phyloP scores from a whole-genome alignment of 1,140 invertebrate genomes.

The Saccostrea echinata region DNA sequence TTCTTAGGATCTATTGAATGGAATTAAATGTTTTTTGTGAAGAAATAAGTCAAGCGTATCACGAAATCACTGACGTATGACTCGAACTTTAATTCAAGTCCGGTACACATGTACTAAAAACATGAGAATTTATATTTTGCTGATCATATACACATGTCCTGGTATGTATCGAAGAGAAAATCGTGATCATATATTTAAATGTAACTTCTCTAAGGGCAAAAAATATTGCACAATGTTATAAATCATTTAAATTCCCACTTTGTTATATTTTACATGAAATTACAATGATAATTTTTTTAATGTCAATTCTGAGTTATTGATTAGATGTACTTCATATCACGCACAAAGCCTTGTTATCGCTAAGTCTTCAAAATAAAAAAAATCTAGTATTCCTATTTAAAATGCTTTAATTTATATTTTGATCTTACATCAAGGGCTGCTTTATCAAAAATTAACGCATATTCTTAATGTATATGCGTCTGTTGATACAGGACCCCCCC shows the following conservation, averaged over 20 bases:
- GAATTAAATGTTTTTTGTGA: not conserved
- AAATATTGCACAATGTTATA: not conserved
- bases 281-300: too few relatives aligned
- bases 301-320: too few relatives aligned
- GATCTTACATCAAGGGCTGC: too few relatives aligned
- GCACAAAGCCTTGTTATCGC: too few relatives aligned
- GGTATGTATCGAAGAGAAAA: not conserved
- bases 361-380: too few relatives aligned
- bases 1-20: too few relatives aligned
- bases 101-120: not conserved
- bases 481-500: too few relatives aligned
- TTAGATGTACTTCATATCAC: too few relatives aligned
- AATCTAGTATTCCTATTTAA: too few relatives aligned
- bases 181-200: not conserved
- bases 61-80: not conserved
- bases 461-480: too few relatives aligned
- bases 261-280: not conserved
- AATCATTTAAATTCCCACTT: not conserved
- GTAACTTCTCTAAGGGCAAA: not conserved
- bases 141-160: not conserved
- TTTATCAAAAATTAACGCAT: too few relatives aligned
- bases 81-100: not conserved
- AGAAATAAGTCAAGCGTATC: not conserved
- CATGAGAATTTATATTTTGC: not conserved
- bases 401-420: too few relatives aligned